Conservation (phyloP, 2,888 invertebrate genomes). For the Drymonia ruficornis region DNA sequence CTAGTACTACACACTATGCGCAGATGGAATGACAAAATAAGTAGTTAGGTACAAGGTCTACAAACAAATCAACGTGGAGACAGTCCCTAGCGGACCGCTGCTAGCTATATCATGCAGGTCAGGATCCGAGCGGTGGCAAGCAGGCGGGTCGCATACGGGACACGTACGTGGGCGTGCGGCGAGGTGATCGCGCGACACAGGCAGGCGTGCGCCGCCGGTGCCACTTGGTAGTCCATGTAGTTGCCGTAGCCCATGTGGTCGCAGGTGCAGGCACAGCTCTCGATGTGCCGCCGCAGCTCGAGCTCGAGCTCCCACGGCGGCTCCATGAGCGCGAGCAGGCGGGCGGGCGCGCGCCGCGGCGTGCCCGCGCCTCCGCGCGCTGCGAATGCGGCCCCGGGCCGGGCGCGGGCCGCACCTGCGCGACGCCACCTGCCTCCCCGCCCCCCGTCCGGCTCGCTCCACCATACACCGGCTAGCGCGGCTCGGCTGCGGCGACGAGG, state of each 20-base stretch:
- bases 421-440: conserved; percentile 74
- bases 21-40: conserved; percentile 31
- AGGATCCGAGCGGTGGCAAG: conserved; percentile 41
- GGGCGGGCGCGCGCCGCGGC: conserved; percentile 70
- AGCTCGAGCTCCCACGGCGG: conserved; percentile 89
- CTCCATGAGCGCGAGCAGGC: conserved; percentile 79
- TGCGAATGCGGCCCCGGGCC: conserved; percentile 71
- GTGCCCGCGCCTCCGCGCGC: conserved; percentile 70
- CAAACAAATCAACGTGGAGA: conserved; percentile 57
- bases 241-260: conserved; percentile 97
- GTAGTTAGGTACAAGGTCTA: conserved; percentile 43
- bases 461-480: conserved; percentile 74
- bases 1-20: conserved; percentile 25
- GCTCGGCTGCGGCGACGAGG: conserved; percentile 69
- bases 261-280: conserved; percentile 95
- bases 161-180: conserved; percentile 82
- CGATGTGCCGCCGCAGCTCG: conserved; percentile 94
- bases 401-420: conserved; percentile 77
- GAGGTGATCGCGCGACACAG: conserved; percentile 81
- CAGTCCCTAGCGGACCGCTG: conserved; percentile 55
- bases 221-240: conserved; percentile 95
- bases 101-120: conserved; percentile 56
- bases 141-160: conserved; percentile 30
- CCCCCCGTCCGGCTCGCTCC: conserved; percentile 66
- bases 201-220: conserved; percentile 78